Percentiles rank a stretch among this genome's conserved stretches.
Evolutionary conservation across 2,113 vertebrate species (phyloP).

Genomic region (Labeo catla): DNA sequence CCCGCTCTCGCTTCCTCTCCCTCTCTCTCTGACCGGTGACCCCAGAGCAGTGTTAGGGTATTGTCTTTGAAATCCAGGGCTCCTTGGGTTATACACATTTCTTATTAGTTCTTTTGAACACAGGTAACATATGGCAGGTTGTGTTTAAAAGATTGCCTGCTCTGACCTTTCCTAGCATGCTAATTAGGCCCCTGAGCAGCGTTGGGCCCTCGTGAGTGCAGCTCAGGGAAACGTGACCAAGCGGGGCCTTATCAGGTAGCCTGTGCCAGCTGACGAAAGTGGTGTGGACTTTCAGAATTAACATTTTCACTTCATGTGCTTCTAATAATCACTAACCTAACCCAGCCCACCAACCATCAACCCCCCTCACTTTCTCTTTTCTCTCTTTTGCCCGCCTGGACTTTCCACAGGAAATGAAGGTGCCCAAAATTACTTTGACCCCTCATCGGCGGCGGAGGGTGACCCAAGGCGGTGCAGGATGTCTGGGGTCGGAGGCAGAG

Average conservation of each 20-base stretch:
- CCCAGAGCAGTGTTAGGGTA: conserved; percentile 69
- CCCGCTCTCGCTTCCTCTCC: conserved; percentile 6
- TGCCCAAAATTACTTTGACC: conserved; percentile 96
- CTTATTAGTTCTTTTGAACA: conserved; percentile 88
- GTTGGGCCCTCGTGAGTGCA: conserved; percentile 73
- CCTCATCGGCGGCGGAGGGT: conserved; percentile 85
- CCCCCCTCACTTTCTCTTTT: conserved; percentile 40
- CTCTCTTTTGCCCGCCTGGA: conserved; percentile 76
- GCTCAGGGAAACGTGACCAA: conserved; percentile 72
- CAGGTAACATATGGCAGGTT: conserved; percentile 86
- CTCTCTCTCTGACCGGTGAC: conserved; percentile 56
- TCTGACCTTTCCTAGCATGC: conserved; percentile 92
- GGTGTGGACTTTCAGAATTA: conserved; percentile 96
- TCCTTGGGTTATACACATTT: conserved; percentile 85
- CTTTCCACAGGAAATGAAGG: conserved; percentile 97
- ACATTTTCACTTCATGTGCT: conserved; percentile 98
- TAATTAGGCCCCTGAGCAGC: conserved; percentile 91
- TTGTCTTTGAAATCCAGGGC: conserved; percentile 82
- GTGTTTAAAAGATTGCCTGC: conserved; percentile 93
- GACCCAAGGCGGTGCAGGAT: conserved; percentile 88
- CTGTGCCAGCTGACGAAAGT: conserved; percentile 76
- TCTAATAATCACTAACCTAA: conserved; percentile 97
- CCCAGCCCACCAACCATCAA: conserved; percentile 64
- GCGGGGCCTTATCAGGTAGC: conserved; percentile 84
- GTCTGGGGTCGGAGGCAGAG: conserved; percentile 85